phyloP scores from a whole-genome alignment of 1,140 invertebrate genomes.

The Hylaeus anthracinus region DNA sequence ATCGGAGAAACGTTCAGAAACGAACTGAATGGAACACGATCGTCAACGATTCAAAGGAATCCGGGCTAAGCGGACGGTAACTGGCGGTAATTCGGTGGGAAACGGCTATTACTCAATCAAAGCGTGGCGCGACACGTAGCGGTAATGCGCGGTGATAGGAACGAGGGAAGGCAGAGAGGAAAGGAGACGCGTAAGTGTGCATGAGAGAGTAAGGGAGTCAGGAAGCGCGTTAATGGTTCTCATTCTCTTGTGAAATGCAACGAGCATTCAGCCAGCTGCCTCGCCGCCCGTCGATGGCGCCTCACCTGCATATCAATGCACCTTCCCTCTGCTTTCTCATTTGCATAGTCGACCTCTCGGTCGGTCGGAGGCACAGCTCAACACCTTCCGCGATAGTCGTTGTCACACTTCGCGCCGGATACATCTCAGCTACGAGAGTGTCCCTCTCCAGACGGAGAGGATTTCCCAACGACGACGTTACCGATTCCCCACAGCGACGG shows the following conservation, averaged over 20 bases:
- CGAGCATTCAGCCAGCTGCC: constrained; percentile 61
- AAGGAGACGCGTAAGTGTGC: not conserved
- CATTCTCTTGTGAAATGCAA: constrained; percentile 51
- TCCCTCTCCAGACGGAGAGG: not conserved
- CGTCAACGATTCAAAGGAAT: not conserved
- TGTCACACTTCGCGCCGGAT: constrained; percentile 26
- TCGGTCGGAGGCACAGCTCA: constrained; percentile 7
- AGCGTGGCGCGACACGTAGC: constrained; percentile 24
- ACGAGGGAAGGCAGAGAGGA: not conserved
- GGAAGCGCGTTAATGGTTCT: constrained; percentile 52
- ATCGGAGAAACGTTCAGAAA: too few species aligned
- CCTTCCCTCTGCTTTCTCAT: constrained; percentile 46
- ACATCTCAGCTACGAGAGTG: not conserved
- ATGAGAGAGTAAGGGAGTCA: not conserved
- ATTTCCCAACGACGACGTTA: constrained; percentile 3
- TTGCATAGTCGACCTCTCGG: constrained; percentile 45
- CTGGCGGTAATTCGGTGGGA: constrained; percentile 30
- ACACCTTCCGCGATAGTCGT: constrained; percentile 21
- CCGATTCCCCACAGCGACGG: not conserved
- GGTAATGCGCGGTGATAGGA: not conserved
- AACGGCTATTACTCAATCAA: constrained; percentile 48
- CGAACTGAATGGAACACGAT: not conserved
- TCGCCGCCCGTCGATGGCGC: constrained; percentile 63
- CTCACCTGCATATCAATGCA: constrained; percentile 72
- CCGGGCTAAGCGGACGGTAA: constrained; percentile 2